A percentile compares a stretch with the other conserved stretches of the same genome.
These are phyloP conservation scores for Caerostris darwini DNA, from an alignment of 1,140 invertebrate species.

Conservation along the genomic window DNA sequence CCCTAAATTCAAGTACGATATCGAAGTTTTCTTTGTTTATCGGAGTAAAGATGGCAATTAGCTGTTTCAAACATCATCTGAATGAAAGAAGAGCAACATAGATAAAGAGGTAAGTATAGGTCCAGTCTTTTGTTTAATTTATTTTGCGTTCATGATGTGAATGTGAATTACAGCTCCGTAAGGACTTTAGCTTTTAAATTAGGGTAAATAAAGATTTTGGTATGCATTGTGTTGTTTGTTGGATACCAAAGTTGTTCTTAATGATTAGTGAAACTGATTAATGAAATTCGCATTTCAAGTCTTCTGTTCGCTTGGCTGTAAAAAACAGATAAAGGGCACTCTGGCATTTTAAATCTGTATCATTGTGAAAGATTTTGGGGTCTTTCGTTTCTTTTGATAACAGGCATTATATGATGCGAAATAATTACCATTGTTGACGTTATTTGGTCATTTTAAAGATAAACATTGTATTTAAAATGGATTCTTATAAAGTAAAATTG, in stretches of 20 bases:
- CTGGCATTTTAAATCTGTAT: too few relatives aligned
- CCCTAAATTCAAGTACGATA: conserved; percentile 8
- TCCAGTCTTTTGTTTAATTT: conserved; percentile 41
- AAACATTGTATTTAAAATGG: too few relatives aligned
- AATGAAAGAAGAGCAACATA: conserved; percentile 23
- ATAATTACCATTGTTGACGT: too few relatives aligned
- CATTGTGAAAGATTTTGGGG: too few relatives aligned
- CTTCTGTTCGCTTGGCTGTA: neutral
- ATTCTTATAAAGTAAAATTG: too few relatives aligned
- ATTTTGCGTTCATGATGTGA: conserved; percentile 37
- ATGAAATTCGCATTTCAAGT: neutral
- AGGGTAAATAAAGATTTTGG: conserved; percentile 51
- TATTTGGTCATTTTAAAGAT: too few relatives aligned
- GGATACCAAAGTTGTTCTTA: conserved; percentile 1
- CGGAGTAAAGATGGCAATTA: conserved; percentile 57
- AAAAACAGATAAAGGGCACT: neutral
- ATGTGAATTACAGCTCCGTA: neutral
- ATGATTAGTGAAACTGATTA: conserved; percentile 4
- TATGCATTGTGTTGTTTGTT: conserved; percentile 34
- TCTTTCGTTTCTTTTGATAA: too few relatives aligned
- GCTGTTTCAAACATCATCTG: conserved; percentile 51
- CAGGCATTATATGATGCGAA: too few relatives aligned
- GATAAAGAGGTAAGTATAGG: conserved; percentile 20
- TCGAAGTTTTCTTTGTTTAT: conserved; percentile 10
- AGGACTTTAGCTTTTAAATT: conserved; percentile 41